phyloP scores from a whole-genome alignment of 2,113 vertebrate species.

The Chiloscyllium plagiosum region DNA sequence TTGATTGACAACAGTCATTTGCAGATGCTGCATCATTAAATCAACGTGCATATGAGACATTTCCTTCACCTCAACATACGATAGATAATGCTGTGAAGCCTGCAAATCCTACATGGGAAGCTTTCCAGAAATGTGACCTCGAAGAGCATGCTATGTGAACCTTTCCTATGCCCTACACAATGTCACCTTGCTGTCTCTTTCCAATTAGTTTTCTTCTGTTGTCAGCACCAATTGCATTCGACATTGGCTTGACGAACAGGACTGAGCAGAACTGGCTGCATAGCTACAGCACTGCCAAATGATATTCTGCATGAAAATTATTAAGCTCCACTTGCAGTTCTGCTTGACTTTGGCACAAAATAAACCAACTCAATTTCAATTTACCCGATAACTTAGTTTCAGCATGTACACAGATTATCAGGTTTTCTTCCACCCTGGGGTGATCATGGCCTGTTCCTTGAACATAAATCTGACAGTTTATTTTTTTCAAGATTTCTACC shows the following conservation, averaged over 20 bases:
- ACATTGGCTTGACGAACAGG: neutral
- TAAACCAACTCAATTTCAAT: neutral
- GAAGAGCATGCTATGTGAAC: neutral
- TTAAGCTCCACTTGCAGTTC: neutral
- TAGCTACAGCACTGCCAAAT: neutral
- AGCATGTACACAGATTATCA: neutral
- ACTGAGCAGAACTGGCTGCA: neutral
- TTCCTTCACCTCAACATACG: neutral
- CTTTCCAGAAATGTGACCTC: neutral
- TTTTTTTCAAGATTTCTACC: neutral
- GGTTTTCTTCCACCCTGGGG: neutral
- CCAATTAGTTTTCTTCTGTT: slow-evolving; percentile 22
- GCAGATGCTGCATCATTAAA: slow-evolving; percentile 22
- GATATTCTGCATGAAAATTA: neutral
- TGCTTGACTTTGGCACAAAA: neutral
- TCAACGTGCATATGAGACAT: slow-evolving; percentile 17
- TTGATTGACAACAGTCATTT: slow-evolving; percentile 20
- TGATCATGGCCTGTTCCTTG: neutral
- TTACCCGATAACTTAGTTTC: neutral
- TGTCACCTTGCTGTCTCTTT: slow-evolving; percentile 14
- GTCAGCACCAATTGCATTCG: slow-evolving; percentile 2
- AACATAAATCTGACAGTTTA: neutral
- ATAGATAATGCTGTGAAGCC: slow-evolving; percentile 24
- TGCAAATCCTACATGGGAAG: neutral
- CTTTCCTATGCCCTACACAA: neutral